phyloP scores from a whole-genome alignment of 2,888 invertebrate species.

The Trilocha varians region DNA sequence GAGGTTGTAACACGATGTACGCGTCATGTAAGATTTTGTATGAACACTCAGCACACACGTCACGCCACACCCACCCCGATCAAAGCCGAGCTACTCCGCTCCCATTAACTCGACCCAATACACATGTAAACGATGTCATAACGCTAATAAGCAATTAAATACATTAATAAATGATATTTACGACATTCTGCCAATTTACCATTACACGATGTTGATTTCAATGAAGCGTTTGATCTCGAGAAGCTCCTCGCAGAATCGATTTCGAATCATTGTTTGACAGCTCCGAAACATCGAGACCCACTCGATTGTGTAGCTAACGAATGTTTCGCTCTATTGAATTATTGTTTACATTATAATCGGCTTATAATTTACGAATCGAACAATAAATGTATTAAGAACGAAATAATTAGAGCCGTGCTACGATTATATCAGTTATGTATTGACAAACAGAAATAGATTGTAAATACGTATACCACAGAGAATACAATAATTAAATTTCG shows the following conservation, averaged over 20 bases:
- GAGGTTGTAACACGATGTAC: conserved; percentile 12
- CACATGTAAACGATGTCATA: conserved; percentile 43
- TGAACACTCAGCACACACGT: conserved; percentile 20
- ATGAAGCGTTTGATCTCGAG: conserved; percentile 53
- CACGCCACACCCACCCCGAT: conserved; percentile 28
- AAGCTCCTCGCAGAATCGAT: conserved; percentile 42
- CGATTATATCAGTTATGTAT: not conserved
- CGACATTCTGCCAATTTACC: conserved; percentile 53
- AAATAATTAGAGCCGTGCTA: not conserved
- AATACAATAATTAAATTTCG: not conserved
- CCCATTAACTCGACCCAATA: conserved; percentile 52
- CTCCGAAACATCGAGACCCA: conserved; percentile 36
- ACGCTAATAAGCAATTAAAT: conserved; percentile 68
- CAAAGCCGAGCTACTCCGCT: conserved; percentile 46
- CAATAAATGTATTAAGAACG: conserved; percentile 1
- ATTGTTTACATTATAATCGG: conserved; percentile 31
- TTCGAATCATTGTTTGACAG: conserved; percentile 55
- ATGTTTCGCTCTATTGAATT: conserved; percentile 24
- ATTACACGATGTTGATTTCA: conserved; percentile 33
- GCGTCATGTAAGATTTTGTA: conserved; percentile 23
- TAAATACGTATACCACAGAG: not conserved
- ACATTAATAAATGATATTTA: conserved; percentile 65
- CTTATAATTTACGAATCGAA: conserved; percentile 15
- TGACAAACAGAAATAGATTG: not conserved
- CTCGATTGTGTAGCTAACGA: conserved; percentile 30